Conservation (phyloP, 2,113 vertebrate species). For the Tragelaphus buxtoni region DNA sequence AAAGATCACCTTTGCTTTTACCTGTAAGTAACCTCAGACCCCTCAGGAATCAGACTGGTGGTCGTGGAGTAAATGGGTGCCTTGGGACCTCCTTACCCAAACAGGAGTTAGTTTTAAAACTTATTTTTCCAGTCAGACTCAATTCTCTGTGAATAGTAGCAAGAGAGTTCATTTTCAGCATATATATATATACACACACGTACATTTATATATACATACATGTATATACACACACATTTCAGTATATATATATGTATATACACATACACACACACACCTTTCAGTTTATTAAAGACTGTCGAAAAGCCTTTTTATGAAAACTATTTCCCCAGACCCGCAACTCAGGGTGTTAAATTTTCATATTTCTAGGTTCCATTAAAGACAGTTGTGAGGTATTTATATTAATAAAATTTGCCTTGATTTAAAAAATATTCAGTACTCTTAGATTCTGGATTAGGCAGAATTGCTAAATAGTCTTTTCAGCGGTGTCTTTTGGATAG, state of each 20-base stretch:
- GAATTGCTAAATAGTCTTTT: constrained; percentile 13
- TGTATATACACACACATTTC: not conserved
- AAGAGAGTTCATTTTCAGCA: not conserved
- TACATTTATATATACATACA: not conserved
- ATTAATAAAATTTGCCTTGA: not conserved
- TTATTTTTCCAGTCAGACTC: not conserved
- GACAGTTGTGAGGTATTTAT: not conserved
- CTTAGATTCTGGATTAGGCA: constrained; percentile 11
- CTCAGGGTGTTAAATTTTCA: not conserved
- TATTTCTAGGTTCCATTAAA: not conserved
- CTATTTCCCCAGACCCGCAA: not conserved
- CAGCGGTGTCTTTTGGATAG: constrained; percentile 39
- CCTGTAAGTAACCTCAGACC: not conserved
- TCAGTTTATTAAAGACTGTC: not conserved
- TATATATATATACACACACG: not conserved
- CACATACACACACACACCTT: not conserved
- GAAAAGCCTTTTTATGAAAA: not conserved
- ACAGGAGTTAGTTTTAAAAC: not conserved
- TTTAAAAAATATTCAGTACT: not conserved
- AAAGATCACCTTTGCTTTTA: not conserved
- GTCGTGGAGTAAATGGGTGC: not conserved
- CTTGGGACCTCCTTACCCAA: not conserved
- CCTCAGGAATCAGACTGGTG: not conserved
- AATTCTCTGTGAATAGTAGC: not conserved
- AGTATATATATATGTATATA: not conserved